phyloP scores from a whole-genome alignment of 2,888 invertebrate genomes.

The Oscheius sp. region DNA sequence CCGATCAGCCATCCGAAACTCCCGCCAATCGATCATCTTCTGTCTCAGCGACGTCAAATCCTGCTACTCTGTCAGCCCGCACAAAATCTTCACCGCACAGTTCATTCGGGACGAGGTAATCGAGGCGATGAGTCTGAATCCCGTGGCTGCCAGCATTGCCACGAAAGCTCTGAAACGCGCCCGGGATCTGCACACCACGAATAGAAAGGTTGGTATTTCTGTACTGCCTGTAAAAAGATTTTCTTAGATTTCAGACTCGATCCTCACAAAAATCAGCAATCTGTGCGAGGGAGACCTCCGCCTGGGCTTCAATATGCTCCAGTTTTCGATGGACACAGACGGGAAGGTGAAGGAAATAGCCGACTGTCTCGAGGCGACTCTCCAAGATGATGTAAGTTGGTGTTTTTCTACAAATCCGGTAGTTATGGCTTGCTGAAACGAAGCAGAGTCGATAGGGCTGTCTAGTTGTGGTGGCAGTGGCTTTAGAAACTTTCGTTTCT shows the following conservation, averaged over 20 bases:
- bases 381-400: constrained; percentile 14
- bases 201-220: not conserved
- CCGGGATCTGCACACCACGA: not conserved
- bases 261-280: not conserved
- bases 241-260: constrained; percentile 15
- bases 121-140: not conserved
- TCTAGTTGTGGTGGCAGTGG: too few species aligned
- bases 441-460: too few species aligned
- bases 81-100: constrained; percentile 2
- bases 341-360: not conserved
- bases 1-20: not conserved
- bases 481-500: too few species aligned
- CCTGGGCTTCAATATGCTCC: constrained; percentile 20
- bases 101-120: not conserved
- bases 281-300: constrained; percentile 22
- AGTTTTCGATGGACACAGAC: constrained; percentile 16
- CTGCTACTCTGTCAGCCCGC: constrained; percentile 7
- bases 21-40: constrained; percentile 22
- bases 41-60: constrained; percentile 29
- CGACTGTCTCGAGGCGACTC: not conserved
- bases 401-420: constrained; percentile 2
- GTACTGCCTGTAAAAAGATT: not conserved
- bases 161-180: not conserved
- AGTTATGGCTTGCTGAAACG: not conserved
- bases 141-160: not conserved